Evolutionary conservation across 2,888 invertebrate genomes (phyloP).

Genomic region (Andrena camellia): DNA sequence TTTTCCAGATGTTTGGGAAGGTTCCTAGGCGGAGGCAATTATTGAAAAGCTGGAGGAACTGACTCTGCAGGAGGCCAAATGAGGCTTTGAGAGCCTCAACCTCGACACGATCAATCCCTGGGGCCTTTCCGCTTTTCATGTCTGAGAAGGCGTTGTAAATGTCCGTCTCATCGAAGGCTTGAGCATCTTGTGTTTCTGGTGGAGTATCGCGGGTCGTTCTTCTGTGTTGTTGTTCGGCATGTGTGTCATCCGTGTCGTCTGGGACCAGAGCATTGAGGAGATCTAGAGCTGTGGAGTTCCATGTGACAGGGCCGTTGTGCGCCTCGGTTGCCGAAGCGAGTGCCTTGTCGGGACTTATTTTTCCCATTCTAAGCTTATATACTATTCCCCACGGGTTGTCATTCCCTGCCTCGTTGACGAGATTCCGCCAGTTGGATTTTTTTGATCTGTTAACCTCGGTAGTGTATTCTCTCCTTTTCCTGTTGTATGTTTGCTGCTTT

Average conservation of each 20-base stretch:
- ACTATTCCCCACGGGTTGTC: conserved; percentile 3
- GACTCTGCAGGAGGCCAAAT: neutral
- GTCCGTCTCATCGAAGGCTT: neutral
- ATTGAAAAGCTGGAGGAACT: neutral
- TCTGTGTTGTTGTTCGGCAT: neutral
- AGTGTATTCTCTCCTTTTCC: neutral
- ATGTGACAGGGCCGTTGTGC: neutral
- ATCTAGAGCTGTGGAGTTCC: neutral
- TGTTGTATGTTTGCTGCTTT: too few species aligned
- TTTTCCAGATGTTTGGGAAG: neutral
- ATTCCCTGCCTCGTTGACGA: conserved; percentile 1
- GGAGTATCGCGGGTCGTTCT: neutral
- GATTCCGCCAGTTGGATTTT: conserved; percentile 2
- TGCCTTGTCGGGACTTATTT: neutral
- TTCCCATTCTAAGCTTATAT: neutral
- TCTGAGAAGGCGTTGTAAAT: neutral
- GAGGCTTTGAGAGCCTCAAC: conserved; percentile 4
- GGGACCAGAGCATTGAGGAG: conserved; percentile 15
- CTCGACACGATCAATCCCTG: conserved; percentile 22
- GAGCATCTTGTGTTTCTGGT: neutral
- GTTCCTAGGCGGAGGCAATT: too few species aligned
- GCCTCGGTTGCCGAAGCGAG: neutral
- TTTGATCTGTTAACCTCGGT: neutral
- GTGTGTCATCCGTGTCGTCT: neutral
- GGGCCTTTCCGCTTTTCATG: neutral